Evolutionary conservation across 2,113 vertebrate genomes (phyloP).

Genomic region (Melanerpes aurifrons): DNA sequence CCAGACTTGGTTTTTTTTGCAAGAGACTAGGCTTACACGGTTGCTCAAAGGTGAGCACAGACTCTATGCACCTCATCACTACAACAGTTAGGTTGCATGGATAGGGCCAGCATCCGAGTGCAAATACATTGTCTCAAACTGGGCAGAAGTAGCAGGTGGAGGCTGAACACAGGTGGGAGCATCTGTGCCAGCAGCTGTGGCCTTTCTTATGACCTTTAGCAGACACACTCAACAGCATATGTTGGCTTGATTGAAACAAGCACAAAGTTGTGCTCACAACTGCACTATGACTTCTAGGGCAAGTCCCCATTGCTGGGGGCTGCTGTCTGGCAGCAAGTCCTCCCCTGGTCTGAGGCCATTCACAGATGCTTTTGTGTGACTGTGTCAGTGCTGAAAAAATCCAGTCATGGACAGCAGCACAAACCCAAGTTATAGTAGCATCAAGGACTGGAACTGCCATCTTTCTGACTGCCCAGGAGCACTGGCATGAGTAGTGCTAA

Average conservation of each 20-base stretch:
- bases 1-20: not conserved
- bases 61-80: not conserved
- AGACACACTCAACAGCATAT: rapidly evolving
- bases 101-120: not conserved
- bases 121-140: not conserved
- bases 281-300: not conserved
- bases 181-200: not conserved
- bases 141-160: not conserved
- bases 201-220: not conserved
- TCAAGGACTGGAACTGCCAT: not conserved
- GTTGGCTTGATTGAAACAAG: not conserved
- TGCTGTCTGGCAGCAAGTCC: not conserved
- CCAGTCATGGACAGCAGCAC: not conserved
- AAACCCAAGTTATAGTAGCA: rapidly evolving
- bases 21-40: not conserved
- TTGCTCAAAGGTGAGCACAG: not conserved
- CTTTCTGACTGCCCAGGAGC: not conserved
- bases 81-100: not conserved
- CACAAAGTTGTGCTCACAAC: not conserved
- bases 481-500: not conserved
- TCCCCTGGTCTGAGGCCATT: not conserved
- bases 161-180: not conserved
- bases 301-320: not conserved
- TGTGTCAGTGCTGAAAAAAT: not conserved
- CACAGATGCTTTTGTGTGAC: not conserved